Percentiles rank a stretch among this genome's conserved stretches.
These are phyloP conservation scores for Eucriotettix oculatus DNA, from an alignment of 2,888 invertebrate species.

Conservation along the genomic window DNA sequence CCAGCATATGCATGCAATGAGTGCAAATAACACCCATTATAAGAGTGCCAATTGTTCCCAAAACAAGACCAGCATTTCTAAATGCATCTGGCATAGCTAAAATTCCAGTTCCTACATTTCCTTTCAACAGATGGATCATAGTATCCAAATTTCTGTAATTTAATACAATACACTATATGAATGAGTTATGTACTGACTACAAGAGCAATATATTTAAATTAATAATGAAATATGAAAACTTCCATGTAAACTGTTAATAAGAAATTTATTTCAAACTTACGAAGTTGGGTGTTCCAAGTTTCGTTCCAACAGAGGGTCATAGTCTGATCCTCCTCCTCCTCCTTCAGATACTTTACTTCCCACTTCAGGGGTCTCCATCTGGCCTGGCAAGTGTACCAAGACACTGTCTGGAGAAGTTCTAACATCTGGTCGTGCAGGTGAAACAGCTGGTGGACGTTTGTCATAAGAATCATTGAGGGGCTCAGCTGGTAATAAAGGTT, in stretches of 20 bases:
- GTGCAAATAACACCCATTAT: conserved; percentile 77
- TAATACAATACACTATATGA: not conserved
- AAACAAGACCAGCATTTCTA: conserved; percentile 72
- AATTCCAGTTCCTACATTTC: conserved; percentile 75
- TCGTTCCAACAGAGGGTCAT: conserved; percentile 48
- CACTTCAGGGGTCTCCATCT: conserved; percentile 5
- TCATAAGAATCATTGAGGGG: conserved; percentile 16
- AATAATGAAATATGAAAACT: not conserved
- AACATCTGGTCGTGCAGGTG: conserved; percentile 21
- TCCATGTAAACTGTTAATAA: not conserved
- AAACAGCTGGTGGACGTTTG: not conserved
- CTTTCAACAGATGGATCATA: conserved; percentile 46
- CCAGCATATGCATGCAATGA: conserved; percentile 83
- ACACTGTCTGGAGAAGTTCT: conserved; percentile 28
- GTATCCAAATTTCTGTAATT: conserved; percentile 32
- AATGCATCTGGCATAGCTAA: conserved; percentile 94
- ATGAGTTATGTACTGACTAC: not conserved
- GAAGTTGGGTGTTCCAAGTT: conserved; percentile 63
- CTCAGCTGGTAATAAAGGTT: conserved; percentile 36
- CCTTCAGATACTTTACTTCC: conserved; percentile 2
- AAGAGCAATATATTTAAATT: not conserved
- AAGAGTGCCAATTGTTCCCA: conserved; percentile 67
- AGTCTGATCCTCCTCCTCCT: conserved; percentile 17
- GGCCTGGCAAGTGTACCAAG: conserved; percentile 22
- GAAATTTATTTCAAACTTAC: conserved; percentile 31